Evolutionary conservation across 2,113 vertebrate genomes (phyloP).

Genomic region (Cyprinus carpio): DNA sequence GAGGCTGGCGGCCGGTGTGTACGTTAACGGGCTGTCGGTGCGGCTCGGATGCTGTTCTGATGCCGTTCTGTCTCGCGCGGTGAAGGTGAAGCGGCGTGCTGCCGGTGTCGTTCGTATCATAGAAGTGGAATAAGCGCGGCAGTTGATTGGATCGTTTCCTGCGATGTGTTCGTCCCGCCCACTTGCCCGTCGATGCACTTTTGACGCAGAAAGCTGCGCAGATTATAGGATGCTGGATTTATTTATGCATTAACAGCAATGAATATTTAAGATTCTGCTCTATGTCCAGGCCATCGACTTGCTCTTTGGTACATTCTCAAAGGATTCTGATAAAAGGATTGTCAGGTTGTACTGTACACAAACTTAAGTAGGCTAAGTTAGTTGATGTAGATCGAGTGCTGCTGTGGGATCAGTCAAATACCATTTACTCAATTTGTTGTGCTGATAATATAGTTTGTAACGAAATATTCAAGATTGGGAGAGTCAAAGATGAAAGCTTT

Average conservation of each 20-base stretch:
- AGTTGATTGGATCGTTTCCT: conserved; percentile 12
- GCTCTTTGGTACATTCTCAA: neutral
- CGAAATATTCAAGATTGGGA: neutral
- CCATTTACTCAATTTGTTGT: neutral
- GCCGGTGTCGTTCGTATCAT: neutral
- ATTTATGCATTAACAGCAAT: neutral
- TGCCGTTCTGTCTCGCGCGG: neutral
- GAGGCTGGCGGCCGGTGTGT: neutral
- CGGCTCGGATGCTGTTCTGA: neutral
- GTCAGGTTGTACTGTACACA: neutral
- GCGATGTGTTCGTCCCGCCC: neutral
- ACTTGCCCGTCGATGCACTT: neutral
- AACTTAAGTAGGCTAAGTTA: neutral
- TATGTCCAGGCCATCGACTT: neutral
- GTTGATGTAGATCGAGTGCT: neutral
- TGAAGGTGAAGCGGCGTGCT: neutral
- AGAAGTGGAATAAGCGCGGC: neutral
- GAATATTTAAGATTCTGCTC: neutral
- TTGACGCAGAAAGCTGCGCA: conserved; percentile 15
- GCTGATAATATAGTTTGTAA: neutral
- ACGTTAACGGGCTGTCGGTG: neutral
- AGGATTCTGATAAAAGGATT: neutral
- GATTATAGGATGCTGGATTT: neutral
- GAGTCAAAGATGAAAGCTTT: too few species aligned
- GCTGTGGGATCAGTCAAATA: neutral